These are phyloP conservation scores for Hirtodrosophila trivittata DNA, from an alignment of 2,888 invertebrate species.

Conservation along the genomic window DNA sequence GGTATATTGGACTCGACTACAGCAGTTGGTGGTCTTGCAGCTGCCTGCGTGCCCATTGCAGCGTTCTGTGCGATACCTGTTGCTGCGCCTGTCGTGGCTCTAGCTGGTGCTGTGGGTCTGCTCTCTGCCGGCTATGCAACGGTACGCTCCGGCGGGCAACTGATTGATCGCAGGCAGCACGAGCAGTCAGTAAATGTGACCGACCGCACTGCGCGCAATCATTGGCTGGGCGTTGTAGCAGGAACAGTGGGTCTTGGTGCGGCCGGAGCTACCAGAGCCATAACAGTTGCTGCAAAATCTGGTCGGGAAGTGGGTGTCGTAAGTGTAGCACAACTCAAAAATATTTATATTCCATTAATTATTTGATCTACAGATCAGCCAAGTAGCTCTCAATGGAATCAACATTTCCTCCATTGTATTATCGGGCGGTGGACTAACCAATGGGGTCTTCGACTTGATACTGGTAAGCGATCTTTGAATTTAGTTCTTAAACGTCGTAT, in stretches of 20 bases:
- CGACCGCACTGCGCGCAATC: conserved; percentile 72
- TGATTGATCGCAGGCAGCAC: conserved; percentile 75
- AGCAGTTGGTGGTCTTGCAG: conserved; percentile 61
- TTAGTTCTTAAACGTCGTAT: too few relatives aligned
- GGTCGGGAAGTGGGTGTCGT: conserved; percentile 75
- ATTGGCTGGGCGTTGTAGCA: conserved; percentile 73
- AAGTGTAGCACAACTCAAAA: too few relatives aligned
- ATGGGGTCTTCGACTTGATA: conserved; percentile 74
- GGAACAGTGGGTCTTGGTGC: conserved; percentile 74
- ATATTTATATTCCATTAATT: too few relatives aligned
- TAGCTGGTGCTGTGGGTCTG: conserved; percentile 56
- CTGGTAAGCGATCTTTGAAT: conserved; percentile 77
- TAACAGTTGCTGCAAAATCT: conserved; percentile 67
- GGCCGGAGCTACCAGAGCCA: conserved; percentile 69
- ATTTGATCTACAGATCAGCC: conserved; percentile 48
- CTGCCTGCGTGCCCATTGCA: conserved; percentile 63
- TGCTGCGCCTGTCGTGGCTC: conserved; percentile 67
- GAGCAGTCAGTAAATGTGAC: conserved; percentile 76
- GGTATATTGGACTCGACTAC: conserved; percentile 56
- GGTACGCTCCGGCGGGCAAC: conserved; percentile 62
- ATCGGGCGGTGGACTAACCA: conserved; percentile 78
- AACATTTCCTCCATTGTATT: conserved; percentile 80
- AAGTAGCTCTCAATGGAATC: conserved; percentile 76
- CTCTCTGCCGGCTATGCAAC: conserved; percentile 70
- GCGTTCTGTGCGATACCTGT: conserved; percentile 56